Percentiles rank a stretch among this genome's conserved stretches.
These are phyloP conservation scores for Geotrypetes seraphini DNA, from an alignment of 2,797 vertebrate genomes.

Conservation along the genomic window DNA sequence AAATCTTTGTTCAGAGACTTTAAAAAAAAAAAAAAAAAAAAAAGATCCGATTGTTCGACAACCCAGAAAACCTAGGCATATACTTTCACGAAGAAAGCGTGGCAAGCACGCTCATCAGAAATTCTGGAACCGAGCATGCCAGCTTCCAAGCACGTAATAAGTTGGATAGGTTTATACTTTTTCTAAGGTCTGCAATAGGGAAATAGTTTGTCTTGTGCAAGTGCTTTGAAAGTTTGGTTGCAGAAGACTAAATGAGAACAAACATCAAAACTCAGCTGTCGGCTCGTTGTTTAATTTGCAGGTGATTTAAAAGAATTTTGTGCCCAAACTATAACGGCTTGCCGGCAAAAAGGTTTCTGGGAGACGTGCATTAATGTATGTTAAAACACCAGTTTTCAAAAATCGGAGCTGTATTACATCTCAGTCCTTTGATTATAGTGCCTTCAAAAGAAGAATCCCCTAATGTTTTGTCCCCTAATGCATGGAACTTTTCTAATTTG, in stretches of 20 bases:
- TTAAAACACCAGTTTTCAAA: not conserved
- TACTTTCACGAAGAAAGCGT: slow-evolving; percentile 46
- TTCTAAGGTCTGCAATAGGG: slow-evolving; percentile 38
- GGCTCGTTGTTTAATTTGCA: slow-evolving; percentile 11
- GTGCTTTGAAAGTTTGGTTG: slow-evolving; percentile 35
- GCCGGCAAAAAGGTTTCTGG: not conserved
- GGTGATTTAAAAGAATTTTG: slow-evolving; percentile 10
- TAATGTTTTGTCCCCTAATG: too few species aligned
- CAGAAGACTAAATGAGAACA: slow-evolving; percentile 6
- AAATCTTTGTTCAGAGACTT: slow-evolving; percentile 81
- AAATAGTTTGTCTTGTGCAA: slow-evolving; percentile 42
- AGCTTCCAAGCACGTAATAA: slow-evolving; percentile 42
- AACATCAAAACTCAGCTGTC: slow-evolving; percentile 17
- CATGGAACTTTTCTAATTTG: not conserved
- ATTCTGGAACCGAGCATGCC: slow-evolving; percentile 49
- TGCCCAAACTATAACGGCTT: slow-evolving; percentile 6
- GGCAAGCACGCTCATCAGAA: slow-evolving; percentile 57
- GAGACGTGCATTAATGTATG: slow-evolving; percentile 7
- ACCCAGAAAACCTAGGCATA: slow-evolving; percentile 41
- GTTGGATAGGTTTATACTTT: slow-evolving; percentile 45
- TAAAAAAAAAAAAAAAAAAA: slow-evolving; percentile 59
- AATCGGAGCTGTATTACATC: not conserved
- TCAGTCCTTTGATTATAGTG: slow-evolving; percentile 3
- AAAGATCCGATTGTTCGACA: slow-evolving; percentile 68
- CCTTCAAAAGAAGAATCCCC: slow-evolving; percentile 2